Percentiles rank a stretch among this genome's conserved stretches.
These are phyloP conservation scores for Phaedon cochleariae DNA, from an alignment of 2,888 invertebrate species.

Conservation along the genomic window DNA sequence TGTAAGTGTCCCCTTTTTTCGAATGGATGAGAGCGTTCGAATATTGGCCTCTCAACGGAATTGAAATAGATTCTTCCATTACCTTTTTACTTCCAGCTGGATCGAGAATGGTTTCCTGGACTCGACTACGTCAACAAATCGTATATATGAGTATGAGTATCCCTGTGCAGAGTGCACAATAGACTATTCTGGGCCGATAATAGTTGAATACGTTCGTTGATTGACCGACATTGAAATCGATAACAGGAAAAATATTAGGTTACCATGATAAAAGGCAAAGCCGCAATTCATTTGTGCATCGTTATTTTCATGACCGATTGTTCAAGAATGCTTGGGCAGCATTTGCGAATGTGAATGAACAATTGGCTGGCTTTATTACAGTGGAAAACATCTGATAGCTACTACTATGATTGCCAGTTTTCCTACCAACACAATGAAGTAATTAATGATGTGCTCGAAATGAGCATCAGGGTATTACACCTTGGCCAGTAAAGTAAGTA, in stretches of 20 bases:
- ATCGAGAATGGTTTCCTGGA: not conserved
- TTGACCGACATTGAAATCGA: constrained; percentile 1
- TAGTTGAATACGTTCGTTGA: not conserved
- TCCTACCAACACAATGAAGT: too few relatives aligned
- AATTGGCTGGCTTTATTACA: not conserved
- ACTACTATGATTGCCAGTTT: not conserved
- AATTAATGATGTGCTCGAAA: too few relatives aligned
- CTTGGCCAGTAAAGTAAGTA: too few relatives aligned
- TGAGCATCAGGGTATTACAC: too few relatives aligned
- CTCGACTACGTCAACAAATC: not conserved
- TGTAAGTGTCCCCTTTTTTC: not conserved
- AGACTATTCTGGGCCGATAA: not conserved
- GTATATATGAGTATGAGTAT: too few relatives aligned
- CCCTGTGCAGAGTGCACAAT: not conserved
- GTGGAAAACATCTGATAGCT: not conserved
- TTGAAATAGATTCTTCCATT: not conserved
- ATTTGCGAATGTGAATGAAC: not conserved
- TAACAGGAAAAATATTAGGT: not conserved
- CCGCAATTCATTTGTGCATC: not conserved
- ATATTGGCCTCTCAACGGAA: not conserved
- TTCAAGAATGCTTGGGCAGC: not conserved
- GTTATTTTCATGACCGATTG: not conserved
- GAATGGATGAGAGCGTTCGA: not conserved
- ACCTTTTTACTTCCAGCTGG: not conserved
- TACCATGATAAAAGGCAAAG: not conserved